Base-by-base conservation (phyloP, 2,797 vertebrate genomes). In the Ctenopoma multispine region DNA sequence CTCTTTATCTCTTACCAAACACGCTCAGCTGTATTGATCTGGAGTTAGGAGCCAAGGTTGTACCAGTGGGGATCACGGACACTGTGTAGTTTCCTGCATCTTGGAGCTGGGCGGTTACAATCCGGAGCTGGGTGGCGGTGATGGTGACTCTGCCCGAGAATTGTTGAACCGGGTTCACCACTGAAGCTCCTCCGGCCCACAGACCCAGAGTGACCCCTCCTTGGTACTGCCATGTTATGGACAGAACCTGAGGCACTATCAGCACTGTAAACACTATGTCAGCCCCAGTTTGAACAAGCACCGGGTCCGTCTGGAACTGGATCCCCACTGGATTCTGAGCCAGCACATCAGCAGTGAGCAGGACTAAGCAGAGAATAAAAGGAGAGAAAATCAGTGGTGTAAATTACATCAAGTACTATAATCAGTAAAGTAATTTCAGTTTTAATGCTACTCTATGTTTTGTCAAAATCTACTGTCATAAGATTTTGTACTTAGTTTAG, bases 71-170 rank as follows among this genome's bases (percentile, higher is more conserved):
- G 38, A 47, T 67, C 24, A 95, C 94, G 2, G 1, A 34, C 82
- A 91, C 92, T 0, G 60, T 83, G 92, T 93, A 95, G 79, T 68
- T 80, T 8, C 94, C 95, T 0, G 89, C 84, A 15, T 95, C 95
- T 0, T 13, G 6, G 27, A 93, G 90, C 64, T 81, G 73, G 57
- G 89, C 79, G 7, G 31, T 24, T 9, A 11, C 48, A 36, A 95
- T 93, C 5, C 34, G 82, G 43, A 95, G 90, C 76, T 92, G 89
- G 17, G 71, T 93, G 75, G 83, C 75, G 0, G 77, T 79, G 78
- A 95, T 88, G 77, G 55, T 82, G 79, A 94, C 7, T 66, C 95
- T 71, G 59, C 85, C 90, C 40, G 5, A 10, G 74, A 91, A 95
- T 86, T 93, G 92, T 0, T 68, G 0, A 4, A 87, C 83, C 0